Conservation (phyloP, 2,113 vertebrate genomes). For the Fregetta grallaria region DNA sequence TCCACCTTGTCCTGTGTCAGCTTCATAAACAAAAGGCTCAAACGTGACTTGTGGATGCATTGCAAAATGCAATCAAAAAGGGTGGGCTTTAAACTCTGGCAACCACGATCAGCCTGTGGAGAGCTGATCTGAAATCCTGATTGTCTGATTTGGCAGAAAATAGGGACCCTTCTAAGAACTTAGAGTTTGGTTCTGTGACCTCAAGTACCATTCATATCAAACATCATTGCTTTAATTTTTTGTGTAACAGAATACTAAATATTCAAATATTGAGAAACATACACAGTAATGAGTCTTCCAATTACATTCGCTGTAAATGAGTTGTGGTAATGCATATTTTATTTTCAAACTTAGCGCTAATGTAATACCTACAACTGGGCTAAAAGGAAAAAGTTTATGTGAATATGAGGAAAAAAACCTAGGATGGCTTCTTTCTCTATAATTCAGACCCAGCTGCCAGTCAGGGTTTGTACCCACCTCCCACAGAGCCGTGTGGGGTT, state of each 20-base stretch:
- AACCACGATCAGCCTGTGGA: not conserved
- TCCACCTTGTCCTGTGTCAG: not conserved
- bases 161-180: not conserved
- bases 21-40: not conserved
- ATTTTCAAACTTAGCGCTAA: not conserved
- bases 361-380: not conserved
- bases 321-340: not conserved
- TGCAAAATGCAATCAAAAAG: not conserved
- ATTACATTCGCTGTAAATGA: not conserved
- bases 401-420: not conserved
- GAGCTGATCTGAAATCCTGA: not conserved
- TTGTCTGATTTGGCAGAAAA: not conserved
- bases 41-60: not conserved
- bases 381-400: not conserved
- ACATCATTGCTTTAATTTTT: not conserved
- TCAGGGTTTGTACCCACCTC: not conserved
- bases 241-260: not conserved
- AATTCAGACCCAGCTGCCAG: not conserved
- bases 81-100: not conserved
- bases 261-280: not conserved
- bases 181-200: not conserved
- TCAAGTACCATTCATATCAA: not conserved
- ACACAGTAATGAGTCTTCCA: not conserved
- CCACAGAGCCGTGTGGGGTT: rapidly evolving
- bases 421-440: not conserved